phyloP scores from a whole-genome alignment of 2,797 vertebrate genomes.

The Sphenopsis melanotis region DNA sequence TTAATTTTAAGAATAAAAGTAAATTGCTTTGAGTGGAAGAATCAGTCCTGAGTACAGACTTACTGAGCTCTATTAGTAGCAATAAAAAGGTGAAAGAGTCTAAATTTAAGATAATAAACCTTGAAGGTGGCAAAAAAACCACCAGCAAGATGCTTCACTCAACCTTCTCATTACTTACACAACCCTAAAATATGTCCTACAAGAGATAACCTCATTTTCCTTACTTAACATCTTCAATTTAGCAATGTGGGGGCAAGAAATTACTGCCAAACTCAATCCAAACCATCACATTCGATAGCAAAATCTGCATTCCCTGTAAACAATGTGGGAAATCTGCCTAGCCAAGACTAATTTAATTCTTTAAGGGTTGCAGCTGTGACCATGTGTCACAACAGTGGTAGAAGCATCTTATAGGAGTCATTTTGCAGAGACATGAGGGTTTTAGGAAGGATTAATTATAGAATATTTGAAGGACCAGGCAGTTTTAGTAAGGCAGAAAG shows the following conservation, averaged over 20 bases:
- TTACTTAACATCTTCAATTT: not conserved
- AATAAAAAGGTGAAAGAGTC: not conserved
- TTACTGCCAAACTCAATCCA: not conserved
- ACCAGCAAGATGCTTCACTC: not conserved
- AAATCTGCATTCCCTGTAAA: not conserved
- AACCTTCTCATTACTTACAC: not conserved
- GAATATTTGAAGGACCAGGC: not conserved
- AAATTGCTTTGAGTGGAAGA: not conserved
- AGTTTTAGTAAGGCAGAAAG: not conserved
- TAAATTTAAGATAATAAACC: not conserved
- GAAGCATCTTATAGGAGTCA: not conserved
- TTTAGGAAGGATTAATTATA: not conserved
- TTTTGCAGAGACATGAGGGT: not conserved
- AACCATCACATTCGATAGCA: not conserved
- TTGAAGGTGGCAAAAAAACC: not conserved
- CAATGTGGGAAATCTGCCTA: not conserved
- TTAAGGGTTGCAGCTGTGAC: not conserved
- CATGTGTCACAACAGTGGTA: not conserved
- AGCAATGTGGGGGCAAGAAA: not conserved
- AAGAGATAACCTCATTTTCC: not conserved
- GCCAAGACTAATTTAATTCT: not conserved
- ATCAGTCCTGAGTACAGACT: not conserved
- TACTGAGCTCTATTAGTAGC: not conserved
- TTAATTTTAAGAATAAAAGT: not conserved
- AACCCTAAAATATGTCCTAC: not conserved